Evolutionary conservation across 2,113 vertebrate species (phyloP).

Genomic region (Onychorhynchus coronatus): DNA sequence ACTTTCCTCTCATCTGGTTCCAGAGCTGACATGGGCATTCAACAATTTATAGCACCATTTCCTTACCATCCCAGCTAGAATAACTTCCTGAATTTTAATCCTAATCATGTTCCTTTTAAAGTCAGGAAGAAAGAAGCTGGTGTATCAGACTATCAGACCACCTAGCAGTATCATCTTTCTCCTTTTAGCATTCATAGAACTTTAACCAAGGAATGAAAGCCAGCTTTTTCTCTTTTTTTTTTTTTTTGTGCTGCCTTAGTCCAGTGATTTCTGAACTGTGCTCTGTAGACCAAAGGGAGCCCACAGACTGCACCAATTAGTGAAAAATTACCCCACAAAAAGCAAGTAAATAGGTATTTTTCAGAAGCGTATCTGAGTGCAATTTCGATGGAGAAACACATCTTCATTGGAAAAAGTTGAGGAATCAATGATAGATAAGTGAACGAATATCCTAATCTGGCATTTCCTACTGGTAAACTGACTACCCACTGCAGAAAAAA

Average conservation of each 20-base stretch:
- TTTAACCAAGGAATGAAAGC: background rate
- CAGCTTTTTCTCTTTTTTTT: background rate
- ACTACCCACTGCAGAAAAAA: background rate
- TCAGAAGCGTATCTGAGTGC: background rate
- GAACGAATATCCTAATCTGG: background rate
- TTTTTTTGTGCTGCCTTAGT: background rate
- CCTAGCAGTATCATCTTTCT: background rate
- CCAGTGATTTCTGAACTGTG: background rate
- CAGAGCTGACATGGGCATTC: background rate
- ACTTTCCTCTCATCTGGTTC: background rate
- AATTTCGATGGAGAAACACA: background rate
- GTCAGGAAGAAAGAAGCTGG: background rate
- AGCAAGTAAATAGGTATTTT: background rate
- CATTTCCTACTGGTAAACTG: background rate
- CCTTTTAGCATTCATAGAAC: background rate
- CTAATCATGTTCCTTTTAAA: background rate
- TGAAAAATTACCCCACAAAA: background rate
- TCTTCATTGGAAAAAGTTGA: background rate
- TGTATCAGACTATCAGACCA: background rate
- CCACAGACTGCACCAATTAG: background rate
- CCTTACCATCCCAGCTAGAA: background rate
- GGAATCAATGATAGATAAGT: background rate
- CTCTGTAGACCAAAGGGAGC: background rate
- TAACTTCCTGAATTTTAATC: background rate
- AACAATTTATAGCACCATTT: background rate